These are phyloP conservation scores for Chrysomallon squamiferum DNA, from an alignment of 1,140 invertebrate species.

Conservation along the genomic window DNA sequence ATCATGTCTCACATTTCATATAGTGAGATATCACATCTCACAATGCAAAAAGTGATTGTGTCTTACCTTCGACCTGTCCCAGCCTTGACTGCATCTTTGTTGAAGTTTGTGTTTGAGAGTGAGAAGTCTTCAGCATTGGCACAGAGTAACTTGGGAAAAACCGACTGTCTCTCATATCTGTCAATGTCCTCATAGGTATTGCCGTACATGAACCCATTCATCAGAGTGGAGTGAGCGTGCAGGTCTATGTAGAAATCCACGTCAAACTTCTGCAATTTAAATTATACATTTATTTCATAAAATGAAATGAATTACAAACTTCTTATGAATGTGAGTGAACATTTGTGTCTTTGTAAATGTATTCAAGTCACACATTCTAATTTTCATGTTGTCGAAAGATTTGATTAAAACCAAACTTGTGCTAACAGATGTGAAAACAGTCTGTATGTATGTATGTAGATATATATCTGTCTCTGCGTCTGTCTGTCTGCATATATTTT, in stretches of 20 bases:
- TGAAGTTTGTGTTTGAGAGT: slow-evolving; percentile 84
- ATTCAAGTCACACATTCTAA: no score
- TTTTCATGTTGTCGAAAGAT: no score
- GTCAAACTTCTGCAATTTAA: slow-evolving; percentile 71
- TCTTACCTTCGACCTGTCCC: slow-evolving; percentile 84
- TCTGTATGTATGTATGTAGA: no score
- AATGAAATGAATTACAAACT: neutral
- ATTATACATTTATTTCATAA: slow-evolving; percentile 7
- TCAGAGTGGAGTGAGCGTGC: slow-evolving; percentile 89
- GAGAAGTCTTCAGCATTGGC: slow-evolving; percentile 85
- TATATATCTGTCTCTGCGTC: no score
- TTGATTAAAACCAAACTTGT: no score
- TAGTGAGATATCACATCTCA: no score
- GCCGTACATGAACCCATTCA: slow-evolving; percentile 94
- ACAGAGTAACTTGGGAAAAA: slow-evolving; percentile 88
- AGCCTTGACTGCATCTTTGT: slow-evolving; percentile 82
- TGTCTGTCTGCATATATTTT: no score
- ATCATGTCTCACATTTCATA: no score
- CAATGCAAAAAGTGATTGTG: no score
- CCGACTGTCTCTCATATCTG: slow-evolving; percentile 66
- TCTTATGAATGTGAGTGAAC: neutral
- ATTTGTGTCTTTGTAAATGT: neutral
- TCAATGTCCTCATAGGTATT: slow-evolving; percentile 88
- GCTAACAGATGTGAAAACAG: no score
- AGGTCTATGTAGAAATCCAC: slow-evolving; percentile 94